Base-by-base conservation (phyloP, 2,888 invertebrate genomes). In the Lycia hirtaria region DNA sequence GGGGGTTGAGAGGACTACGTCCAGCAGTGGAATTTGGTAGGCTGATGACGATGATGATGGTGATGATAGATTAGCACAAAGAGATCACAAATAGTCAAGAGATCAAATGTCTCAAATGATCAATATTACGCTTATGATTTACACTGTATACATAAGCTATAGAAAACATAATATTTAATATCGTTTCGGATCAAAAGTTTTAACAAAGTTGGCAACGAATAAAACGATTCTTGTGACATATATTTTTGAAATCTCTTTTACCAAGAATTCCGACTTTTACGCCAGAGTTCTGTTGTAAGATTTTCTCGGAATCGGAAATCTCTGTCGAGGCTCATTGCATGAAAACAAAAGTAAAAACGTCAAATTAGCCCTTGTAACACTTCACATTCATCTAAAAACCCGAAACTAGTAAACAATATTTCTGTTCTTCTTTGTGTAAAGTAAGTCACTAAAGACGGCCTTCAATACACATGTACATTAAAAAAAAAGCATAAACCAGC, bases 291-390 rank as follows among this genome's bases (percentile, higher is more conserved):
- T 43, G 22, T 17, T 35, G 48, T 48, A 26, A 47, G 15, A 44
- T 47, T 52, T 57, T 58, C 48, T 53, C 24, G 19, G 57, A 49
- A 58, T 38, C 48, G 37, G 52, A 32, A 58, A 58, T 48, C 26
- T n/a, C 30, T 52, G 47, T 57, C 57, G 14, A 14, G 38, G 32
- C 20, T 32, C 30, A 44, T 48, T 53, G 44, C 43, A 48, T 48
- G 43, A 52, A 52, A 44, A 48, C 48, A 43, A 43, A 49, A 48
- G 48, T 57, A 43, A 58, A 52, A 48, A 48, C 52, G 52, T 58
- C 57, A 52, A 41, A 30, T 41, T 30, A 37, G 52, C 37, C 57
- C 52, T 52, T 44, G 48, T 26, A 41, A 41, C 26, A 41, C 26
- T 41, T 41, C 14, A 15, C n/a, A 17, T 9, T 22, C 12, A 22